Evolutionary conservation across 2,888 invertebrate species (phyloP), one percentile per base, ranked within the genome.

Genomic region (Trissolcus brochymenae): DNA sequence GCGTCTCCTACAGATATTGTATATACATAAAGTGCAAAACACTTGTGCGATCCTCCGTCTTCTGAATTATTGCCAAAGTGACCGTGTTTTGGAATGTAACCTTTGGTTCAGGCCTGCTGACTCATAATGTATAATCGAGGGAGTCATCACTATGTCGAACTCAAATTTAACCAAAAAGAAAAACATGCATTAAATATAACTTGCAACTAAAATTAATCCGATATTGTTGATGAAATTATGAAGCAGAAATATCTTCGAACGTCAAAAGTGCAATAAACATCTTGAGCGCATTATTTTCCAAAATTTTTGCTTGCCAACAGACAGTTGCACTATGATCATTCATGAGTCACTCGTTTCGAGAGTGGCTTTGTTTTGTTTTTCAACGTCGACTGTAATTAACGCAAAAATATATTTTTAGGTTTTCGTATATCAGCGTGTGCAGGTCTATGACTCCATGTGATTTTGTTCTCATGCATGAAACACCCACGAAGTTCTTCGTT

Each of bases 11-110:
- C 19, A 41, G 49, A 53, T 64, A 68, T 74, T 67, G 35, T 35
- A 57, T 68, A 67, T 62, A 46, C 66, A 73, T 60, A 60, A 41
- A 61, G 11, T 9, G 17, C 21, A 49, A 50, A 54, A 53, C 43
- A 75, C 57, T 68, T 43, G 68, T 68, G 67, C 57, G 49, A 59
- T 51, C 14, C 19, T 14, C 19, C 29, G 40, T 19, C 40, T 62
- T 67, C 67, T 75, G 75, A 75, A 64, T 49, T 75, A 56, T 46
- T 68, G 75, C 75, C 75, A 75, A 50, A 55, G 11, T 57, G 13
- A 40, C 13, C 61, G 61, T 70, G 64, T 75, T 74, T 64, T 56
- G 35, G 46, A n/a, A 11, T 51, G 13, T 54, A 68, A 70, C 70
- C 76, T 76, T 76, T 65, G 49, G 54, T 76, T 70, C 70, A 40